Evolutionary conservation across 2,113 vertebrate species (phyloP).

Genomic region (Lucifuga dentata): DNA sequence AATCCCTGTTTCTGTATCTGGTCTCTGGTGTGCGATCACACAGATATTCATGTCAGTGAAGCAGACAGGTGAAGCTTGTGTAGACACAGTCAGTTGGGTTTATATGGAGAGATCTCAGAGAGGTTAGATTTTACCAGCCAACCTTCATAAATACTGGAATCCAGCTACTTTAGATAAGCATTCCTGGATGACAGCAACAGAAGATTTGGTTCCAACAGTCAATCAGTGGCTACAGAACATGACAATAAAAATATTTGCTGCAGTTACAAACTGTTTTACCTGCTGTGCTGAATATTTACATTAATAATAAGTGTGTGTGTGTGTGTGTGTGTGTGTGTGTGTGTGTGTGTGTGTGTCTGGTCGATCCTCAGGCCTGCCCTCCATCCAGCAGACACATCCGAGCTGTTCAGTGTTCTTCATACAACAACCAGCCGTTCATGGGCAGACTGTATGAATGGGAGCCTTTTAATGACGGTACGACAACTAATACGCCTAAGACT

Average conservation of each 20-base stretch:
- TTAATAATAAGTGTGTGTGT: conserved; percentile 20
- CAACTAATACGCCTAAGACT: too few species aligned
- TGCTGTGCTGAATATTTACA: not conserved
- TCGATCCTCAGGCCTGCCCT: conserved; percentile 86
- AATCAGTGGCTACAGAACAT: not conserved
- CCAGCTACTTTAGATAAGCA: conserved; percentile 11
- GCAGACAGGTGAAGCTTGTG: conserved; percentile 49
- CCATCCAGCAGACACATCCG: conserved; percentile 88
- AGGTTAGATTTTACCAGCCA: conserved; percentile 33
- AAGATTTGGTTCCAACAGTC: conserved; percentile 7
- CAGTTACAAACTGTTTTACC: conserved; percentile 16
- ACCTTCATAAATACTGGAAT: conserved; percentile 35
- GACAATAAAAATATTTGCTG: conserved; percentile 17
- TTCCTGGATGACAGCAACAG: conserved; percentile 17
- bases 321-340: conserved; percentile 7
- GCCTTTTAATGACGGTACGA: conserved; percentile 93
- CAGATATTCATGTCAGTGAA: conserved; percentile 49
- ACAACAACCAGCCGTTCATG: conserved; percentile 97
- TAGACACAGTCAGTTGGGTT: conserved; percentile 43
- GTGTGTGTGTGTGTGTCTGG: conserved; percentile 14
- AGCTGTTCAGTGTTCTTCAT: conserved; percentile 92
- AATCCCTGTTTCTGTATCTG: conserved; percentile 43
- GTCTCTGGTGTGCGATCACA: conserved; percentile 38
- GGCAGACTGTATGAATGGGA: conserved; percentile 96
- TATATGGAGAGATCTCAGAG: conserved; percentile 28